These are phyloP conservation scores for Bradypodion ventrale DNA, from an alignment of 2,797 vertebrate genomes.

Conservation along the genomic window DNA sequence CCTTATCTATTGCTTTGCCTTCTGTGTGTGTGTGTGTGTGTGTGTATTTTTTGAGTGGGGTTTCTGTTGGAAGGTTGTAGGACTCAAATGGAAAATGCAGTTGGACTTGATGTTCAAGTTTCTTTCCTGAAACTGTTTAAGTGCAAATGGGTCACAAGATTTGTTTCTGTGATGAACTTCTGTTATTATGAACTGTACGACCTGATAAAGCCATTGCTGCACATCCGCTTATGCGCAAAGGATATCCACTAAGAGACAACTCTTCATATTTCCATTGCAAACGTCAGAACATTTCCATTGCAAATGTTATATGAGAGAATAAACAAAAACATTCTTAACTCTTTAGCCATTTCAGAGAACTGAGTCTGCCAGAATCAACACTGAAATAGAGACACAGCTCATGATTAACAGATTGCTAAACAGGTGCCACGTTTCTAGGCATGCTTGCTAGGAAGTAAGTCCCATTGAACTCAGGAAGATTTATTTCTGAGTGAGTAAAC, in stretches of 20 bases:
- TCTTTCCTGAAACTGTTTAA: slow-evolving; percentile 55
- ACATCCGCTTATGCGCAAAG: slow-evolving; percentile 10
- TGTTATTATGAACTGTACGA: slow-evolving; percentile 44
- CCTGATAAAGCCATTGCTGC: slow-evolving; percentile 30
- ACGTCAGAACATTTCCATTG: neutral
- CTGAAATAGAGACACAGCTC: neutral
- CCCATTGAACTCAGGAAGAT: neutral
- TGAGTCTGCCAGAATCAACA: neutral
- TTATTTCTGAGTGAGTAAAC: neutral
- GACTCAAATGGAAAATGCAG: slow-evolving; percentile 48
- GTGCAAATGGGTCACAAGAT: slow-evolving; percentile 18
- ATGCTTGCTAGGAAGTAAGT: neutral
- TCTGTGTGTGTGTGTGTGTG: too few species aligned
- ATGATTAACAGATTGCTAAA: neutral
- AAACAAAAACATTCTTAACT: neutral
- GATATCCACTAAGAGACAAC: slow-evolving; percentile 23
- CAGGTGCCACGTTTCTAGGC: neutral
- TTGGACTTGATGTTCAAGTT: slow-evolving; percentile 24
- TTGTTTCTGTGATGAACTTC: slow-evolving; percentile 45
- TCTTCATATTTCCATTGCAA: neutral
- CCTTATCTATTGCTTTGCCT: too few species aligned
- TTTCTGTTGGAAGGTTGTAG: slow-evolving; percentile 32
- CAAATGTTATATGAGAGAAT: neutral
- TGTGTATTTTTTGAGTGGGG: neutral
- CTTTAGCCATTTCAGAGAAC: slow-evolving; percentile 17